Evolutionary conservation across 2,888 invertebrate genomes (phyloP).

Genomic region (Lagria hirta): DNA sequence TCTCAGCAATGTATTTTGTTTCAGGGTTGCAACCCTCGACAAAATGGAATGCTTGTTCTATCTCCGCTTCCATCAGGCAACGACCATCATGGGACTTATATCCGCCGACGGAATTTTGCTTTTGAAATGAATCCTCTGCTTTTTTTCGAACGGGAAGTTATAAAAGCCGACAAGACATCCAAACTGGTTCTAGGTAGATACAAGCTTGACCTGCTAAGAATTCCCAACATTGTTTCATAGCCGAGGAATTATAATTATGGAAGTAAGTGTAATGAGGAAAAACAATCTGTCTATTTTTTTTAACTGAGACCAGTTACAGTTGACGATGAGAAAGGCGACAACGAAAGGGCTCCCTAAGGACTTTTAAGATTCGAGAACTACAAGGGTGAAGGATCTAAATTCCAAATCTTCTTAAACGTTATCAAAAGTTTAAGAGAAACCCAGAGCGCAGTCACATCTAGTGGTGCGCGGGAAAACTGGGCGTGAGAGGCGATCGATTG

Average conservation of each 20-base stretch:
- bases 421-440: too few relatives aligned
- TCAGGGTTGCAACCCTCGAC: conserved; percentile 4
- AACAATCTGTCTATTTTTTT: too few relatives aligned
- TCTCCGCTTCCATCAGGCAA: conserved; percentile 4
- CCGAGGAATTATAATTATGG: conserved; percentile 15
- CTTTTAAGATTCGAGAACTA: conserved; percentile 44
- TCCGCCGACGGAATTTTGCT: conserved; percentile 3
- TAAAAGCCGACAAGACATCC: conserved; percentile 21
- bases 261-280: too few relatives aligned
- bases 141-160: conserved; percentile 24
- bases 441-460: conserved; percentile 39
- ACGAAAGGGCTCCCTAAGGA: conserved; percentile 39
- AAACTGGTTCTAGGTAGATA: conserved; percentile 26
- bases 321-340: conserved; percentile 10
- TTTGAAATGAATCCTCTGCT: too few relatives aligned
- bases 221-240: conserved; percentile 21
- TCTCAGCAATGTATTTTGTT: too few relatives aligned
- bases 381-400: conserved; percentile 40
- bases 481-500: conserved; percentile 51
- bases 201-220: conserved; percentile 23
- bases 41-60: conserved; percentile 15
- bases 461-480: conserved; percentile 51
- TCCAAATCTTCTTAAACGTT: conserved; percentile 37
- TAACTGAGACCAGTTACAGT: too few relatives aligned
- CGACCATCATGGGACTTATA: conserved; percentile 14